Percentiles rank a stretch among this genome's conserved stretches.
These are phyloP conservation scores for Tethea ocularis DNA, from an alignment of 2,888 invertebrate genomes.

Conservation along the genomic window DNA sequence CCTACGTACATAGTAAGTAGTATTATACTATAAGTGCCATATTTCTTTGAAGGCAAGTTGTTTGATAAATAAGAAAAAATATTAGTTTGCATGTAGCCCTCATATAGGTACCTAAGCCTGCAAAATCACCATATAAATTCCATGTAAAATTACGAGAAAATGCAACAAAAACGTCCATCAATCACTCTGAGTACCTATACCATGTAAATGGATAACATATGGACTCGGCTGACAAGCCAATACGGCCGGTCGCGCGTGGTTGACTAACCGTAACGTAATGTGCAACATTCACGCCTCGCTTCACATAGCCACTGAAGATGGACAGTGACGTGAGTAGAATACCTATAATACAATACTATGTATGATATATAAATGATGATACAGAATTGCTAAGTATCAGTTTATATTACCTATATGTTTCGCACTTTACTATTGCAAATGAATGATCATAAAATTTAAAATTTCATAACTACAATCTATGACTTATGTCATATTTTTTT, in stretches of 20 bases:
- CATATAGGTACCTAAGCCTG: too few relatives aligned
- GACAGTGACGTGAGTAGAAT: neutral
- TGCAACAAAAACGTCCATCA: conserved; percentile 7
- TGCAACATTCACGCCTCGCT: neutral
- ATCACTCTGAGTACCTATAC: neutral
- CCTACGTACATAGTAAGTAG: too few relatives aligned
- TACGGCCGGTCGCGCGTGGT: conserved; percentile 5
- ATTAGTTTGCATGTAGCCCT: too few relatives aligned
- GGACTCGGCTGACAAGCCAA: neutral
- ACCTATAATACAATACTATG: too few relatives aligned
- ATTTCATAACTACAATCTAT: conserved; percentile 30
- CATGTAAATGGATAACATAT: conserved; percentile 8
- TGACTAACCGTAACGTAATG: conserved; percentile 4
- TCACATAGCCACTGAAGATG: neutral
- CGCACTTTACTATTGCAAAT: neutral
- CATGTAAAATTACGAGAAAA: neutral
- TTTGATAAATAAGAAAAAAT: too few relatives aligned
- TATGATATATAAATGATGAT: neutral
- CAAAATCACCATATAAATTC: neutral
- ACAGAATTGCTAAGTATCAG: neutral
- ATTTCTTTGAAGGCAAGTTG: too few relatives aligned
- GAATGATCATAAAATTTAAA: conserved; percentile 6
- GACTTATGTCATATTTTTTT: conserved; percentile 34
- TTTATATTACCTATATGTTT: neutral
- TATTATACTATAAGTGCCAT: too few relatives aligned